Evolutionary conservation across 2,113 vertebrate species (phyloP).

Genomic region (Eolophus roseicapilla): DNA sequence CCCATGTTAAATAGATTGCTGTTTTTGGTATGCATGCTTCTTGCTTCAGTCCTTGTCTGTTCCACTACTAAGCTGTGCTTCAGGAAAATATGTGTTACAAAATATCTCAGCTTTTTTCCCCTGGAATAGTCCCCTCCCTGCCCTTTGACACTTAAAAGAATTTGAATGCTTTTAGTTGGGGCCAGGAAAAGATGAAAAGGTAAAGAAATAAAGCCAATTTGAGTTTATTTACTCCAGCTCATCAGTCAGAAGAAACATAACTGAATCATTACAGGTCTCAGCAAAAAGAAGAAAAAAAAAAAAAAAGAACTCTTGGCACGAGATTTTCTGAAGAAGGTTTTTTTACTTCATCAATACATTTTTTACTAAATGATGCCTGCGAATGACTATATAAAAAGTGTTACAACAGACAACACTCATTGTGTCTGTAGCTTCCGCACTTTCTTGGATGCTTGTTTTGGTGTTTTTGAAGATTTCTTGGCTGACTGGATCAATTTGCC

Average conservation of each 20-base stretch:
- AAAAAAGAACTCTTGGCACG: not conserved
- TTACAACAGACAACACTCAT: not conserved
- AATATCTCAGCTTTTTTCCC: not conserved
- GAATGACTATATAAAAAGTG: not conserved
- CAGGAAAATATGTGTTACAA: not conserved
- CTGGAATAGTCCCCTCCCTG: not conserved
- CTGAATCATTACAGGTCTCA: not conserved
- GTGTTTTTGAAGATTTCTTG: slow-evolving; percentile 12
- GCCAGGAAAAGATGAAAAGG: not conserved
- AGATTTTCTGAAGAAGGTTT: not conserved
- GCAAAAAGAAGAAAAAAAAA: not conserved
- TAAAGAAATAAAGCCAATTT: not conserved
- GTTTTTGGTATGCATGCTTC: not conserved
- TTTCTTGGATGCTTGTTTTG: slow-evolving; percentile 16
- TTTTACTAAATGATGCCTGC: not conserved
- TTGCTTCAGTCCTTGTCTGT: not conserved
- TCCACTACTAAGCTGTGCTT: not conserved
- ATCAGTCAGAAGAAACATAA: not conserved
- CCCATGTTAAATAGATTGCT: not conserved
- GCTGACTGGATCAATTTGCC: slow-evolving; percentile 22
- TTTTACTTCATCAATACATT: not conserved
- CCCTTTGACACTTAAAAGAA: not conserved
- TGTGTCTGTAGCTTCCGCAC: not conserved
- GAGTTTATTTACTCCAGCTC: not conserved
- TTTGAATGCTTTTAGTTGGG: not conserved